Base-by-base conservation (phyloP, 2,888 invertebrate genomes). In the Nomada ruficornis region DNA sequence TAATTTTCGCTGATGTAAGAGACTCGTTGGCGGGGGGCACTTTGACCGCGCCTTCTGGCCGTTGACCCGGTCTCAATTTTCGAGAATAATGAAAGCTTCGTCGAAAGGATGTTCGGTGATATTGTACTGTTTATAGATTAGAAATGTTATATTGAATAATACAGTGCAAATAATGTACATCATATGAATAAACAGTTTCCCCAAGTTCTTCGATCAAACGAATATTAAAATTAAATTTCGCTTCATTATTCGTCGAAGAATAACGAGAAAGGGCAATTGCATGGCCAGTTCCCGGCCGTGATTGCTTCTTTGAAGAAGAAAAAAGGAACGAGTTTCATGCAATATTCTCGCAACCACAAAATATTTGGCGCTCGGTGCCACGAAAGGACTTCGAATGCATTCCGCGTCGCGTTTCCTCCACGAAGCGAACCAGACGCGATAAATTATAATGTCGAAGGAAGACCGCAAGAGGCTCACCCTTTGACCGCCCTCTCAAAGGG, bases 391-490 rank as follows among this genome's bases (percentile, higher is more conserved):
- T 9, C 20, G 54, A 54, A 54, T n/a, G n/a, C 60, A 15, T 18
- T 44, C 47, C 54, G 47, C 44, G 71, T 75, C 54, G 42, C 62
- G 55, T 77, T 77, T 75, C 20, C 23, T n/a, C 26, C 18, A 50
- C 69, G 54, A n/a, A 26, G 52, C 71, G 71, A 62, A 57, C 42
- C 72, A 54, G 80, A 62, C 71, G 47, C 65, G 80, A 80, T 80
- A 72, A 80, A 68, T 80, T 80, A 72, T 80, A 67, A 72, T 36
- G 72, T 80, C 64, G 71, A 47, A 62, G 62, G 50, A 52, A 70
- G 80, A 80, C 80, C 80, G 81, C 80, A 80, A 80, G 71, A 80
- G 62, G 65, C 72, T 72, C 67, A 13, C 81, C 80, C 80, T 80
- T 72, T 80, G 80, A 67, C 80, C 80, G 62, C 26, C 55, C 81